phyloP scores from a whole-genome alignment of 2,888 invertebrate species.

The Hypomecis atomaria region DNA sequence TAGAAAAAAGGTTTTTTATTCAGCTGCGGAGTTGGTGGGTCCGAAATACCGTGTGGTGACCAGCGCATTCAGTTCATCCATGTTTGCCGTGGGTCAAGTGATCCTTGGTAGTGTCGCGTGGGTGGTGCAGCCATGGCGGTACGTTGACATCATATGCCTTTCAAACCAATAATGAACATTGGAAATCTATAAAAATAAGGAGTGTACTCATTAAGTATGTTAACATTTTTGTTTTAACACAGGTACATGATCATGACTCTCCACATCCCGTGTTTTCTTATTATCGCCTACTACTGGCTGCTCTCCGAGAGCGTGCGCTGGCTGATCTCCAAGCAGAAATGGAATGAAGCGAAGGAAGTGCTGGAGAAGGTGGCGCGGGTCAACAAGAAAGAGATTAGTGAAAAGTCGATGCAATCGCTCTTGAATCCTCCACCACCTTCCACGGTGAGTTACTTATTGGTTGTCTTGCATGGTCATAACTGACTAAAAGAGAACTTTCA shows the following conservation, averaged over 20 bases:
- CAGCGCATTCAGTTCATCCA: constrained; percentile 87
- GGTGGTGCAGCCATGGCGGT: constrained; percentile 87
- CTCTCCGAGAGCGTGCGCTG: constrained; percentile 89
- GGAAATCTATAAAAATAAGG: no score
- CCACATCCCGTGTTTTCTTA: constrained; percentile 87
- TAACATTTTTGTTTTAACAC: neutral
- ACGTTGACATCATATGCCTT: neutral
- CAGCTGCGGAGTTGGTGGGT: constrained; percentile 91
- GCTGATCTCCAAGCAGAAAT: constrained; percentile 88
- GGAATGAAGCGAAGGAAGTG: constrained; percentile 85
- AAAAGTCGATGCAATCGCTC: constrained; percentile 77
- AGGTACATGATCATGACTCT: constrained; percentile 84
- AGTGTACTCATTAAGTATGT: neutral
- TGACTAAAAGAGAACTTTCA: no score
- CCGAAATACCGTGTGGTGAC: constrained; percentile 89
- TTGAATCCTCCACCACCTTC: constrained; percentile 65
- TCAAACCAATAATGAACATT: neutral
- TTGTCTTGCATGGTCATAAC: neutral
- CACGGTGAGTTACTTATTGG: constrained; percentile 24
- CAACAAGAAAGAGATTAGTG: constrained; percentile 84
- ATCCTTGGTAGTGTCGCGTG: constrained; percentile 88
- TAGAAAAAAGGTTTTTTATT: constrained; percentile 35
- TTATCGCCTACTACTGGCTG: constrained; percentile 88
- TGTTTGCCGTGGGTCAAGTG: constrained; percentile 90
- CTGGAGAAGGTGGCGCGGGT: constrained; percentile 85